Percentiles rank a stretch among this genome's conserved stretches.
These are phyloP conservation scores for Colaptes auratus DNA, from an alignment of 2,113 vertebrate species.

Conservation along the genomic window DNA sequence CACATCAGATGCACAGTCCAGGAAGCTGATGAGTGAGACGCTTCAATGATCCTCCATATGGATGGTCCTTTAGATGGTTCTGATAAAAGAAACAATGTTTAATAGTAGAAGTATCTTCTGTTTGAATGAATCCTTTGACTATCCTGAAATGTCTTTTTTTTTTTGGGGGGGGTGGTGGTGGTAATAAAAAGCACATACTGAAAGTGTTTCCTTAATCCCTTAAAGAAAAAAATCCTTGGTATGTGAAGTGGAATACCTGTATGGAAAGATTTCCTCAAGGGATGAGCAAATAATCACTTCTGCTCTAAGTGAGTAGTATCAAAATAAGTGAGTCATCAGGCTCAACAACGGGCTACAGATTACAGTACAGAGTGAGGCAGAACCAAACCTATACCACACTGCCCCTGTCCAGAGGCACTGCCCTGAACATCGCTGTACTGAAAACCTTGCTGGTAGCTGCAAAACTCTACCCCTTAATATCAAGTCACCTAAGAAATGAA, in stretches of 20 bases:
- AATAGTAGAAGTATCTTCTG: not conserved
- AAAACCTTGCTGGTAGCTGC: not conserved
- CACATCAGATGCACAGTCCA: slow-evolving; percentile 78
- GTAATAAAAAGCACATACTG: not conserved
- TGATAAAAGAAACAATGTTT: slow-evolving; percentile 48
- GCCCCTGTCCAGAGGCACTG: not conserved
- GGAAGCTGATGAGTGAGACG: not conserved
- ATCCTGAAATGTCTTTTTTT: not conserved
- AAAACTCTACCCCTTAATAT: not conserved
- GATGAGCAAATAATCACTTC: not conserved
- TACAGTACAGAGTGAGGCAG: not conserved
- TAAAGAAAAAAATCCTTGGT: not conserved
- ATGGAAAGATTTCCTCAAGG: not conserved
- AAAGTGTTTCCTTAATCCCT: not conserved
- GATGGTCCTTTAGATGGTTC: slow-evolving; percentile 82
- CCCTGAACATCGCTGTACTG: not conserved
- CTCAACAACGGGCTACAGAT: not conserved
- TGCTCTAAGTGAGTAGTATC: not conserved
- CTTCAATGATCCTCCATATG: slow-evolving; percentile 81
- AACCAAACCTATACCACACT: not conserved
- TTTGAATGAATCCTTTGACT: not conserved
- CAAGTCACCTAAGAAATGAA: not conserved
- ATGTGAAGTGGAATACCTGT: not conserved
- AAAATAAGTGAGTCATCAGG: not conserved
- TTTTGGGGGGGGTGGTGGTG: not conserved